Evolutionary conservation across 2,888 invertebrate species (phyloP).

Genomic region (Entomobrya multifasciata): DNA sequence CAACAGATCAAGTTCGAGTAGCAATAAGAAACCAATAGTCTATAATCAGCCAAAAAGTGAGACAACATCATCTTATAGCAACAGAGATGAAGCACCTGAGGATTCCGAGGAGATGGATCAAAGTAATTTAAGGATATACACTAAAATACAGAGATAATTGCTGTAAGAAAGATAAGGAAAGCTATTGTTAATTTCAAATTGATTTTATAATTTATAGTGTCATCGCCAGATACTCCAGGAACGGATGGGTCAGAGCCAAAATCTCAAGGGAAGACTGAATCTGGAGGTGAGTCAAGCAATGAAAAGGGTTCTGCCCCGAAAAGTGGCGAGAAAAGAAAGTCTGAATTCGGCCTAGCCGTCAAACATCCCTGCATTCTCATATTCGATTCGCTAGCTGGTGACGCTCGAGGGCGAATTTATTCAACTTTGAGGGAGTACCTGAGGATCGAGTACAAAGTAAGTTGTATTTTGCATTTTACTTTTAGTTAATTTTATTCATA

Average conservation of each 20-base stretch:
- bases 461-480: no score
- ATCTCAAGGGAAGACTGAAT: constrained; percentile 50
- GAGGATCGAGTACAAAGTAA: constrained; percentile 90
- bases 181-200: neutral
- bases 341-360: constrained; percentile 47
- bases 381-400: constrained; percentile 94
- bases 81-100: constrained; percentile 65
- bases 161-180: neutral
- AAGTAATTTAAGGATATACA: no score
- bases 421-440: constrained; percentile 95
- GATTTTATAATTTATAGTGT: neutral
- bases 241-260: constrained; percentile 15
- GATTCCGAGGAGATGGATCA: constrained; percentile 61
- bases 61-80: constrained; percentile 44
- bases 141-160: neutral
- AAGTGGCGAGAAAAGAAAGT: constrained; percentile 41
- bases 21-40: constrained; percentile 29
- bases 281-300: neutral
- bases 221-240: constrained; percentile 48
- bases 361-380: constrained; percentile 91
- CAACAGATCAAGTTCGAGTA: no score
- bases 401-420: constrained; percentile 91
- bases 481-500: no score
- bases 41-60: constrained; percentile 42
- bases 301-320: neutral